These are phyloP conservation scores for Aricia artaxerxes DNA, from an alignment of 2,888 invertebrate genomes.

Conservation along the genomic window DNA sequence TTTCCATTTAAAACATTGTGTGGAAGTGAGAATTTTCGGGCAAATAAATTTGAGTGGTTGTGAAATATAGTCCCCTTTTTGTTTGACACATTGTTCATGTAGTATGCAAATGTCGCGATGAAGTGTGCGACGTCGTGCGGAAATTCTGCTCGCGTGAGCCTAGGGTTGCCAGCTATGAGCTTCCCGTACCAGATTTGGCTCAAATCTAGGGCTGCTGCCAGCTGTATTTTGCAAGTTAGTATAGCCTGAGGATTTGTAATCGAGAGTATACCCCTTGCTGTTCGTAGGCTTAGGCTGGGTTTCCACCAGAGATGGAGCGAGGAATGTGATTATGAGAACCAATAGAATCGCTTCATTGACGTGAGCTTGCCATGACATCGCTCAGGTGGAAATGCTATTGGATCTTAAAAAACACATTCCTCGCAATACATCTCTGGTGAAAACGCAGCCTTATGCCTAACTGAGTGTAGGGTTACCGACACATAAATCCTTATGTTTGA, in stretches of 20 bases:
- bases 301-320: too few relatives aligned
- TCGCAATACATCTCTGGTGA: too few relatives aligned
- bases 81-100: slow-evolving; percentile 22
- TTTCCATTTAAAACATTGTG: not conserved
- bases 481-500: not conserved
- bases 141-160: slow-evolving; percentile 12
- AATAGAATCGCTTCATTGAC: too few relatives aligned
- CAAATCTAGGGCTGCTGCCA: not conserved
- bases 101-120: slow-evolving; percentile 22
- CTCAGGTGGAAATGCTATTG: too few relatives aligned
- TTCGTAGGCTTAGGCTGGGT: not conserved
- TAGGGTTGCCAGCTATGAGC: slow-evolving; percentile 13
- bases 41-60: slow-evolving; percentile 18
- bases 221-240: not conserved
- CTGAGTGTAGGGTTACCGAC: not conserved
- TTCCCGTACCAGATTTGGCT: not conserved
- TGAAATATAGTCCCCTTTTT: slow-evolving; percentile 4
- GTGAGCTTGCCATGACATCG: too few relatives aligned
- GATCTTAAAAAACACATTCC: too few relatives aligned
- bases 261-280: not conserved
- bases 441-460: not conserved
- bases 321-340: too few relatives aligned
- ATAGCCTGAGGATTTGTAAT: not conserved
- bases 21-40: not conserved
- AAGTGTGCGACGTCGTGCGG: slow-evolving; percentile 6